These are phyloP conservation scores for Pseudorectes ferrugineus DNA, from an alignment of 2,113 vertebrate genomes.

Conservation along the genomic window DNA sequence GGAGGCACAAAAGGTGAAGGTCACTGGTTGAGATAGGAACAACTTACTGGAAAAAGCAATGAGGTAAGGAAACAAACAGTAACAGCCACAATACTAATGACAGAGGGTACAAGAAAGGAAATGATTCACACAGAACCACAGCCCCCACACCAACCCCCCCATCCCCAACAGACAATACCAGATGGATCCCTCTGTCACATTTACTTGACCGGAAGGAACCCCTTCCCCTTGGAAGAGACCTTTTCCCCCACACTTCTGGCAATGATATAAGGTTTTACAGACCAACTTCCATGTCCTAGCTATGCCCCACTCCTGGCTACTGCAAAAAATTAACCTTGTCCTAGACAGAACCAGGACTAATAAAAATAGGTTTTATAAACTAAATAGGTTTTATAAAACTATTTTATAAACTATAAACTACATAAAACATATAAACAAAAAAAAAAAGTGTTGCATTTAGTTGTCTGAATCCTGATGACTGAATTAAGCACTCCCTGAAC, in stretches of 20 bases:
- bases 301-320: not conserved
- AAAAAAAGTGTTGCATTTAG: not conserved
- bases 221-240: not conserved
- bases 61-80: not conserved
- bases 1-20: not conserved
- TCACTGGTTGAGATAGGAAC: not conserved
- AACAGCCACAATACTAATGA: not conserved
- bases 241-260: accelerated
- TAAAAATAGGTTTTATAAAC: not conserved
- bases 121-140: accelerated
- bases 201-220: accelerated
- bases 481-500: not conserved
- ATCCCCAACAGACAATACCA: not conserved
- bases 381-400: not conserved
- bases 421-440: not conserved
- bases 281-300: not conserved
- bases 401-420: not conserved
- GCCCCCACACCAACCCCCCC: not conserved
- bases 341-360: not conserved
- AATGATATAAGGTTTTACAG: not conserved
- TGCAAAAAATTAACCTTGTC: not conserved
- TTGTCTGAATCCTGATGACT: not conserved
- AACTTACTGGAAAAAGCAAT: not conserved
- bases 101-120: not conserved
- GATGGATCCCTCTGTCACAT: not conserved